Evolutionary conservation across 53 echinoderm and acorn worm genomes (phyloP), one percentile per base, ranked within the genome.

Genomic region (Holothuria scabra): DNA sequence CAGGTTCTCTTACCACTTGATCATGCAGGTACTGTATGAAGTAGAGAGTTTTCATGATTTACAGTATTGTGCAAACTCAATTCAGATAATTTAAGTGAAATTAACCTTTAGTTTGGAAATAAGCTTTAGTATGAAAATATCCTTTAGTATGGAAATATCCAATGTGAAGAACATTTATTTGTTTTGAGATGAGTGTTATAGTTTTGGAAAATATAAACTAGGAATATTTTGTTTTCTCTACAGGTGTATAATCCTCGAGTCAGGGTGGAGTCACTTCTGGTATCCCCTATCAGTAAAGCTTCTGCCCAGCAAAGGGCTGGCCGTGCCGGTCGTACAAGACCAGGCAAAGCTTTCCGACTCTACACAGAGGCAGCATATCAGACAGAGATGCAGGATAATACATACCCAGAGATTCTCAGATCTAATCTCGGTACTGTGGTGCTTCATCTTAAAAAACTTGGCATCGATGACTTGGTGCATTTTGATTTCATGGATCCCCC

Each of bases 401-500:
- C 97, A 16, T 97, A 97, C 83, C 97, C 97, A 0, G 97, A 97
- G 89, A 97, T 97, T 84, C 67, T 97, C 68, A 56, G 97, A 29
- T 97, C 97, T 20, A 97, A 97, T 72, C 88, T 97, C 22, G 97
- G 97, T 79, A 97, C 97, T 14, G 97, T 97, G 23, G 97, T 97
- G 44, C 71, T 97, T 16, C 97, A 97, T 65, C 90, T 97, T 25
- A 97, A 97, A 87, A 97, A 97, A 69, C 97, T 97, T 29, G 97
- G 97, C 46, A 97, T 97, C 56, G 97, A 97, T 58, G 97, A 97
- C 30, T 74, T 97, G 75, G 97, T 97, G 3, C 97, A 97, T 81
- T 97, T 97, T 90, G 97, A 97, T 65, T 97, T 97, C 89, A 97
- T 97, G 97, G 97, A 97, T 67, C 97, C 97, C 25, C 97, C 97